These are phyloP conservation scores for Aethina tumida DNA, from an alignment of 1,140 invertebrate genomes.

Conservation along the genomic window DNA sequence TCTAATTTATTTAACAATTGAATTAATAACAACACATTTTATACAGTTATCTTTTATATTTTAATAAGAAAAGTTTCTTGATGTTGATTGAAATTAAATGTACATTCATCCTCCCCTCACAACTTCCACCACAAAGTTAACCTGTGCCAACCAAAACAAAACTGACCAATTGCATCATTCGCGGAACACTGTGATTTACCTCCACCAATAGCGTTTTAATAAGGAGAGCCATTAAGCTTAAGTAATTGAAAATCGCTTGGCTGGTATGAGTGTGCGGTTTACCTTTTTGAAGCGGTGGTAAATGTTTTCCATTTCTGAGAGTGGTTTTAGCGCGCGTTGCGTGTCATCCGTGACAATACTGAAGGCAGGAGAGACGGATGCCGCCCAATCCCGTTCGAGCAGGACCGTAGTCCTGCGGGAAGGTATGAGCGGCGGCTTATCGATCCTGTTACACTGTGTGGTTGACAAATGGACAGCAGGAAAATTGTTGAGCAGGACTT, in stretches of 20 bases:
- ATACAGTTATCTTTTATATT: too few species aligned
- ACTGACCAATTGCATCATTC: not conserved
- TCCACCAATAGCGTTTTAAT: constrained; percentile 4
- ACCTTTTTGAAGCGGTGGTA: constrained; percentile 36
- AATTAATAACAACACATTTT: too few species aligned
- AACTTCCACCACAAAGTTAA: not conserved
- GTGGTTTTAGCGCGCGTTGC: constrained; percentile 24
- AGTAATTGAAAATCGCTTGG: constrained; percentile 14
- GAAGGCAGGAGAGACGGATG: too few species aligned
- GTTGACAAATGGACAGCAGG: too few species aligned
- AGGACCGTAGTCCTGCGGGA: too few species aligned
- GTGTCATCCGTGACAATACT: too few species aligned
- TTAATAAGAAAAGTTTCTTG: too few species aligned
- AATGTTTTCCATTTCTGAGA: constrained; percentile 35
- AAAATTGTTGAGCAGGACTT: too few species aligned
- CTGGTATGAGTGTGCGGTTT: constrained; percentile 22
- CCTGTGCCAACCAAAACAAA: not conserved
- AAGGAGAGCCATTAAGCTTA: constrained; percentile 3
- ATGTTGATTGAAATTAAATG: not conserved
- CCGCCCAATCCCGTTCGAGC: too few species aligned
- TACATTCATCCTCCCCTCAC: not conserved
- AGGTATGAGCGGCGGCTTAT: too few species aligned
- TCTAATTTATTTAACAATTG: too few species aligned
- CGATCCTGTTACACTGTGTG: too few species aligned
- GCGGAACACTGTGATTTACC: not conserved